Evolutionary conservation across 2,888 invertebrate species (phyloP), one percentile per base, ranked within the genome.

Genomic region (Blastobasis lacticolella): DNA sequence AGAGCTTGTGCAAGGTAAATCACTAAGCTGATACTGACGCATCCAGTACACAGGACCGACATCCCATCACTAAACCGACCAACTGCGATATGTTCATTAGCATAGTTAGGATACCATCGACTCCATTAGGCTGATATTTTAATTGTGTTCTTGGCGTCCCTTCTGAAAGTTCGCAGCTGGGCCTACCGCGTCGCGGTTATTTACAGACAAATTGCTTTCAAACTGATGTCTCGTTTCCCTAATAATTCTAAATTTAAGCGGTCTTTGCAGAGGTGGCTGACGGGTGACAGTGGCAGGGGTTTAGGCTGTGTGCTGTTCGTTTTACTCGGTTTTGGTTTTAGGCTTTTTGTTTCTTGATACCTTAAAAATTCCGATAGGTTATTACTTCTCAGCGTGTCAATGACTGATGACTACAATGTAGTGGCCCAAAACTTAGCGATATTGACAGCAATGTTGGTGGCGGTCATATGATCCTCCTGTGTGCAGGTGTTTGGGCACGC

Each of bases 61-160:
- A 23, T 3, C 23, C 23, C 23, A 23, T 23, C 23, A 23, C 23
- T 23, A 42, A 69, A 77, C 75, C 75, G 69, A 23, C 23, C 23
- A 71, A 61, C 67, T 67, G 71, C 70, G 69, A 86, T 81, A 82
- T 86, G 81, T 86, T 86, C 84, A 87, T 88, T 84, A 86, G 81
- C 83, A 69, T 83, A 69, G 67, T 83, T 77, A 67, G 64, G 67
- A 87, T 87, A 81, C 86, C 81, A 67, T 63, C 65, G 62, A 78
- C 72, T 87, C 87, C 87, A 88, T 88, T 88, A 88, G 87, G 70
- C 73, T 72, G 86, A 87, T 85, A 87, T 88, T 87, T 87, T 88
- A 86, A 87, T 88, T 87, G 87, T 86, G 78, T 73, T 61, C 60
- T 62, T 60, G 62, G 60, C 67, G 68, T 66, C 74, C 73, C 73